Percentiles rank a stretch among this genome's conserved stretches.
Evolutionary conservation across 2,797 vertebrate species (phyloP).

Genomic region (Phataginus tetradactyla): DNA sequence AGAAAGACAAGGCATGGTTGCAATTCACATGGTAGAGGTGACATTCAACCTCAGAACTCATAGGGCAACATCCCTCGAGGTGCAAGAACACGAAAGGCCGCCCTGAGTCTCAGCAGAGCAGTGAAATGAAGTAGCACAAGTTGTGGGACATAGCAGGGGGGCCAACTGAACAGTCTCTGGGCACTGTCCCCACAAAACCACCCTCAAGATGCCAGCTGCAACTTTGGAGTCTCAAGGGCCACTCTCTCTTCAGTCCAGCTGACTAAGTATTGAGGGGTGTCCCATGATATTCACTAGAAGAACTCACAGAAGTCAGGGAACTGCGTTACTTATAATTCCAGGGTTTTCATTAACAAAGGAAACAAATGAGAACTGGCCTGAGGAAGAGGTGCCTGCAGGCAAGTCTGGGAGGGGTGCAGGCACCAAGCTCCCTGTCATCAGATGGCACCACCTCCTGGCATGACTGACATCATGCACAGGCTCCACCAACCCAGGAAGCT

Average conservation of each 20-base stretch:
- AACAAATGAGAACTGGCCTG: background rate
- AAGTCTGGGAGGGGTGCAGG: no score
- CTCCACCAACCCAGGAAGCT: background rate
- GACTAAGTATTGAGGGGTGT: background rate
- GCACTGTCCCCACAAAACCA: no score
- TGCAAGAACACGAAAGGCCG: background rate
- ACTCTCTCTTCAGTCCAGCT: background rate
- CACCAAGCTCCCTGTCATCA: background rate
- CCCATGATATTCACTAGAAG: background rate
- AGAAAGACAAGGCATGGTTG: no score
- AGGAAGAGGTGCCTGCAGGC: no score
- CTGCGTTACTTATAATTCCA: background rate
- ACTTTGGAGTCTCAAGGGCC: background rate
- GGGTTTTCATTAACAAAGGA: background rate
- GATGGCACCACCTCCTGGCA: background rate
- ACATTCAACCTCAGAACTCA: background rate
- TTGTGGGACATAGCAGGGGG: no score
- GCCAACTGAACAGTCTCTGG: no score
- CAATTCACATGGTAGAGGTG: background rate
- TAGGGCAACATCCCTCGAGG: fast-evolving
- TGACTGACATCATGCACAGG: fast-evolving
- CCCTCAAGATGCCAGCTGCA: background rate
- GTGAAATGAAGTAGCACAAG: background rate
- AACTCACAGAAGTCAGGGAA: background rate
- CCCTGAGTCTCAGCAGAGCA: fast-evolving